These are phyloP conservation scores for Phoxinus dragarum DNA, from an alignment of 2,797 vertebrate species.

Conservation along the genomic window DNA sequence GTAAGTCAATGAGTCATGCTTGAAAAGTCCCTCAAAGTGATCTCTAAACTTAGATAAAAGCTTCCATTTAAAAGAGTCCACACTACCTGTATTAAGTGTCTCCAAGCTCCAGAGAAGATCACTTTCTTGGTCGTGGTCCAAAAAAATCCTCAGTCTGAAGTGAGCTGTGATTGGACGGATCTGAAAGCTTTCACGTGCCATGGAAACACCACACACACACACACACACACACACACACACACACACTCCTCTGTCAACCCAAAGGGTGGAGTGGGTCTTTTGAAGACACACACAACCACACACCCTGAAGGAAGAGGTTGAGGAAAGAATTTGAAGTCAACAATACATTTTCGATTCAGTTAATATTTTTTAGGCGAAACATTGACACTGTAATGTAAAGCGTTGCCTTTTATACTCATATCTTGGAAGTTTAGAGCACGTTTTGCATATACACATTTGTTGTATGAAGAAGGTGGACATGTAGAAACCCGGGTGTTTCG, in stretches of 20 bases:
- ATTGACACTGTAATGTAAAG: background rate
- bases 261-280: slow-evolving; percentile 42
- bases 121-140: slow-evolving; percentile 32
- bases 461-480: background rate
- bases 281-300: background rate
- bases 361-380: background rate
- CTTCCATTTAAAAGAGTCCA: slow-evolving; percentile 25
- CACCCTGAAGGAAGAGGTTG: background rate
- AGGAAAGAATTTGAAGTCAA: background rate
- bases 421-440: background rate
- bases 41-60: slow-evolving; percentile 24
- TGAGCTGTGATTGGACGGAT: slow-evolving; percentile 15
- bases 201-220: background rate
- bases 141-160: slow-evolving; percentile 29
- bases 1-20: slow-evolving; percentile 24
- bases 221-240: slow-evolving; percentile 4
- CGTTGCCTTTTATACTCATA: background rate
- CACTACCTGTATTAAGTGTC: slow-evolving; percentile 38
- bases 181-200: slow-evolving; percentile 14
- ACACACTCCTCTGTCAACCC: slow-evolving; percentile 42
- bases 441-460: background rate
- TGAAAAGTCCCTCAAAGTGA: slow-evolving; percentile 29
- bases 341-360: background rate
- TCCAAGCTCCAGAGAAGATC: slow-evolving; percentile 37
- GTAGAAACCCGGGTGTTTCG: slow-evolving; percentile 2